Evolutionary conservation across 1,140 invertebrate species (phyloP), one percentile per base, ranked within the genome.

Genomic region (Drosophila subobscura): DNA sequence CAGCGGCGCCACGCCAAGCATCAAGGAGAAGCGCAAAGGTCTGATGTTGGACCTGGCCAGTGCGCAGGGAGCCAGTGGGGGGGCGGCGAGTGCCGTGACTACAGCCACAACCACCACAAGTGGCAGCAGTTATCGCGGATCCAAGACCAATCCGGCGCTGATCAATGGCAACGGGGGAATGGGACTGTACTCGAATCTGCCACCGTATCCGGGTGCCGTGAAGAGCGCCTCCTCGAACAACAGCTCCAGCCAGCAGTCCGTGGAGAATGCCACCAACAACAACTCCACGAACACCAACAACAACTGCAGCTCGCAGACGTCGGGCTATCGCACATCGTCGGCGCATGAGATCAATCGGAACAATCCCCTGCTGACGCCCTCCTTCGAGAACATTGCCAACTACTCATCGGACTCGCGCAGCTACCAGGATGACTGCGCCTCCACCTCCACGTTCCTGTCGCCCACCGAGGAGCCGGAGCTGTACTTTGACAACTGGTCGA

Each of bases 401-500:
- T 92, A 91, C 46, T 92, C 91, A n/a, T 92, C 91, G 12, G 89
- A 90, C 14, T 89, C 91, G 23, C 73, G 88, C 14, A 91, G 91
- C 47, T 88, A 88, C 47, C 86, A 91, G 42, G 91, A 91, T 45
- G 91, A 92, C 42, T 91, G 90, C 27, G 88, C 79, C 29, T 80
- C 92, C 50, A 84, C 92, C 60, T 90, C 86, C 0, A 91, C 91
- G 2, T 91, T 94, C 12, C 84, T 94, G 6, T 95, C 94, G 4
- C 94, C 94, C 3, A 92, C 92, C 22, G 94, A 94, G 58, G 94
- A 95, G 57, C 92, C 92, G 0, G 91, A 92, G 20, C 85, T 94
- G 55, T 94, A 94, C 64, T 94, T 94, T 74, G 94, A 95, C 73
- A 95, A 94, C 5, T 95, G 94, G 93, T 95, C 94, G 0, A 92